phyloP scores from a whole-genome alignment of 37 sponge, comb jelly and placozoan genomes.

The Ephydatia muelleri region DNA sequence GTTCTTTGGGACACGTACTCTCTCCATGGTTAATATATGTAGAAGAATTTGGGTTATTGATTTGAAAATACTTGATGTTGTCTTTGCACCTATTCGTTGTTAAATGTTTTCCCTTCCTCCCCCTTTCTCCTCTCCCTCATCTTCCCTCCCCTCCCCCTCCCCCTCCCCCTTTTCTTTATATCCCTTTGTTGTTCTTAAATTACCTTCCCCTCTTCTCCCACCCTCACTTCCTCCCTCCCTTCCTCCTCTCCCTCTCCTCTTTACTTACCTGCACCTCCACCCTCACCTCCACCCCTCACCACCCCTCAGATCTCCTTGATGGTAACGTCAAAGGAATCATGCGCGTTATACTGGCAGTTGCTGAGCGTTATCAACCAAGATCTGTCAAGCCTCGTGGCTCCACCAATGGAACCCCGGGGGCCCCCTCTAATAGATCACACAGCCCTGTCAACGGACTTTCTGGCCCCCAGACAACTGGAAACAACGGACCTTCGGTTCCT shows the following conservation, averaged over 20 bases:
- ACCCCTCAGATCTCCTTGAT: conserved; percentile 54
- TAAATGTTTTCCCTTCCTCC: background rate
- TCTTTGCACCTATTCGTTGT: background rate
- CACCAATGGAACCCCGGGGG: background rate
- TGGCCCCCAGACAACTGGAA: too few relatives aligned
- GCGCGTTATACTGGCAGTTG: conserved; percentile 72
- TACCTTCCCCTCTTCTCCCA: background rate
- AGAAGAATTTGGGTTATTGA: conserved; percentile 65
- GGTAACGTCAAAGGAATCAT: conserved; percentile 66
- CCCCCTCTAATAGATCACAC: background rate
- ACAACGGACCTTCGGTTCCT: too few relatives aligned
- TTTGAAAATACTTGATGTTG: background rate
- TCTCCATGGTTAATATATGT: conserved; percentile 84
- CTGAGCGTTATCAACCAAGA: conserved; percentile 71
- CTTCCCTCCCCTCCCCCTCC: background rate
- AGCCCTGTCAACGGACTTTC: background rate
- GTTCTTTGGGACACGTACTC: conserved; percentile 78
- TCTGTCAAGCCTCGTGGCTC: conserved; percentile 36
- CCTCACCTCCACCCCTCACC: background rate
- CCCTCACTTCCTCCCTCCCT: conserved; percentile 7
- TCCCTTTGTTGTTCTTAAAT: background rate
- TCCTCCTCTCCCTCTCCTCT: background rate
- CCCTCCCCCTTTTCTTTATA: conserved; percentile 1
- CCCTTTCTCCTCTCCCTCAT: background rate
- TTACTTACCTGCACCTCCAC: background rate